A percentile compares a stretch with the other conserved stretches of the same genome.
phyloP scores from a whole-genome alignment of 35 echinoderm and acorn worm genomes.

The Apostichopus japonicus region DNA sequence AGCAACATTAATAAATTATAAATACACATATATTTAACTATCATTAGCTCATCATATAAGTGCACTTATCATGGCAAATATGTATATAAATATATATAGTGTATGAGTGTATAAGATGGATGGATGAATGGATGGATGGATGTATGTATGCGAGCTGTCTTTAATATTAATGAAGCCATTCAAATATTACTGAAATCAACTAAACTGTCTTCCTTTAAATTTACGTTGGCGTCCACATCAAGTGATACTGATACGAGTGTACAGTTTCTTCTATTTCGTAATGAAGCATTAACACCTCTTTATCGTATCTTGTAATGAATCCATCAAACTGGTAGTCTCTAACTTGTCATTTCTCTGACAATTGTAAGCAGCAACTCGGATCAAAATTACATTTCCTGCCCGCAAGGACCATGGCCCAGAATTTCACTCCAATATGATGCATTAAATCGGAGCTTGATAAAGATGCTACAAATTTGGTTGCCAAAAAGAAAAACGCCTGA shows the following conservation, averaged over 20 bases:
- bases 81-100: too few relatives aligned
- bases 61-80: too few relatives aligned
- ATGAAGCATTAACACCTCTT: background rate
- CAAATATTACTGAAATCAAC: too few relatives aligned
- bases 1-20: too few relatives aligned
- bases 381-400: conserved; percentile 16
- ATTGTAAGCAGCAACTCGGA: background rate
- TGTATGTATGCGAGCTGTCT: too few relatives aligned
- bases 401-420: conserved; percentile 41
- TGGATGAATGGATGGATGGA: too few relatives aligned
- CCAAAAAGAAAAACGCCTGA: background rate
- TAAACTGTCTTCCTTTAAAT: background rate
- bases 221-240: background rate
- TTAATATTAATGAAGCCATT: too few relatives aligned
- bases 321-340: background rate
- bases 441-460: conserved; percentile 29
- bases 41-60: too few relatives aligned
- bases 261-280: background rate
- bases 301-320: background rate
- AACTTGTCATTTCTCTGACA: background rate
- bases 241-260: background rate
- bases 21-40: too few relatives aligned
- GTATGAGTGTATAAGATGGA: too few relatives aligned
- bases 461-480: conserved; percentile 12
- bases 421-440: conserved; percentile 45